Conservation (phyloP, 2,113 vertebrate species). For the Silurus asotus region DNA sequence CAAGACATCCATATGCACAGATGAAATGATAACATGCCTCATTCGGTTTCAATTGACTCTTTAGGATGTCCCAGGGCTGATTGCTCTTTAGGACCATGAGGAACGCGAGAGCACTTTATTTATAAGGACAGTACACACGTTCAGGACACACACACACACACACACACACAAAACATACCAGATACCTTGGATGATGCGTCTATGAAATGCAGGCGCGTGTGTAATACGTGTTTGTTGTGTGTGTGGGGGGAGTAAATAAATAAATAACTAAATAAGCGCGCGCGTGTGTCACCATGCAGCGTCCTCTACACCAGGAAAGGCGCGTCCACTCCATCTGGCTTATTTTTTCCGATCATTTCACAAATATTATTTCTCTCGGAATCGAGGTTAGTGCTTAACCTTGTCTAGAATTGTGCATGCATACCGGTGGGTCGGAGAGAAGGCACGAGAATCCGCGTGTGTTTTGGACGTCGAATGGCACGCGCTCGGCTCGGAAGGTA, state of each 20-base stretch:
- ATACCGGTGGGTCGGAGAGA: not conserved
- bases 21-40: not conserved
- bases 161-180: not conserved
- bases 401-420: not conserved
- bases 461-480: constrained; percentile 25
- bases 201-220: not conserved
- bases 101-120: constrained; percentile 35
- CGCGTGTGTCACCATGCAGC: constrained; percentile 25
- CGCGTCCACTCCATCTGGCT: not conserved
- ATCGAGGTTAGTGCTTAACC: not conserved
- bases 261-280: not conserved
- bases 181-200: not conserved
- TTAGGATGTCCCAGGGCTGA: not conserved
- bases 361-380: not conserved
- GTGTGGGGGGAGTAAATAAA: not conserved
- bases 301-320: constrained; percentile 39
- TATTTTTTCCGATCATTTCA: not conserved
- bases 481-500: constrained; percentile 60
- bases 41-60: not conserved
- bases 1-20: not conserved
- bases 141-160: constrained; percentile 13
- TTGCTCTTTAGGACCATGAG: constrained; percentile 57
- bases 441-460: not conserved
- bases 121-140: constrained; percentile 16
- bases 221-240: not conserved